A percentile compares a stretch with the other conserved stretches of the same genome.
phyloP scores from a whole-genome alignment of 2,888 invertebrate genomes.

The Drosophila sordidapex region DNA sequence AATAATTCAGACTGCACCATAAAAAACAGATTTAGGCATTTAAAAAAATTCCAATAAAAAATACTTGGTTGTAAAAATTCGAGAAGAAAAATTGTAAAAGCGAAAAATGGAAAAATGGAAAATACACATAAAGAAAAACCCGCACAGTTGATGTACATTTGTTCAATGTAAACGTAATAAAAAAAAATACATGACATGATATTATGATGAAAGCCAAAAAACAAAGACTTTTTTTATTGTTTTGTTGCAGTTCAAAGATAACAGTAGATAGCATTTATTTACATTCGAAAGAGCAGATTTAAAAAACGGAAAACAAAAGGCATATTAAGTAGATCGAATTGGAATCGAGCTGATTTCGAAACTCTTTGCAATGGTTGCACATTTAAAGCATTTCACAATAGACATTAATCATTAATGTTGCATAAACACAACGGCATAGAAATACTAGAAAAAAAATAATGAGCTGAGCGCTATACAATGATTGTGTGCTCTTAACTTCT shows the following conservation, averaged over 20 bases:
- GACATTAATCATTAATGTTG: conserved; percentile 12
- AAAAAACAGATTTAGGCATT: conserved; percentile 60
- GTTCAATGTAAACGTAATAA: conserved; percentile 31
- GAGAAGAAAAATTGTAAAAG: conserved; percentile 35
- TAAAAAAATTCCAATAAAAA: conserved; percentile 46
- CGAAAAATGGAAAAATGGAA: conserved; percentile 7
- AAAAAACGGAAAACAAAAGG: conserved; percentile 25
- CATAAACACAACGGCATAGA: conserved; percentile 21
- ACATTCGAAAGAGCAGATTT: conserved; percentile 53
- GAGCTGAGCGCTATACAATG: conserved; percentile 58
- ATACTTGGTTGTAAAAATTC: conserved; percentile 58
- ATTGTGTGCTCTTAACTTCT: conserved; percentile 42
- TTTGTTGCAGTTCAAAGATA: conserved; percentile 32
- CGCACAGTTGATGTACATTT: conserved; percentile 70
- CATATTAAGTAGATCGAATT: conserved; percentile 15
- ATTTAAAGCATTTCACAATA: conserved; percentile 65
- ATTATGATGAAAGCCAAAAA: conserved; percentile 54
- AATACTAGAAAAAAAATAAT: conserved; percentile 10
- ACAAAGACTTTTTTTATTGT: conserved; percentile 13
- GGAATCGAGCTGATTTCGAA: conserved; percentile 23
- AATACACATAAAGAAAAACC: conserved; percentile 32
- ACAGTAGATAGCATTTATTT: conserved; percentile 69
- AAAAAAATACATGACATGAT: conserved; percentile 64
- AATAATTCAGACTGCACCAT: conserved; percentile 78
- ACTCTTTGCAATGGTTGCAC: conserved; percentile 70